Evolutionary conservation across 2,888 invertebrate species (phyloP), one percentile per base, ranked within the genome.

Genomic region (Yponomeuta sedellus): DNA sequence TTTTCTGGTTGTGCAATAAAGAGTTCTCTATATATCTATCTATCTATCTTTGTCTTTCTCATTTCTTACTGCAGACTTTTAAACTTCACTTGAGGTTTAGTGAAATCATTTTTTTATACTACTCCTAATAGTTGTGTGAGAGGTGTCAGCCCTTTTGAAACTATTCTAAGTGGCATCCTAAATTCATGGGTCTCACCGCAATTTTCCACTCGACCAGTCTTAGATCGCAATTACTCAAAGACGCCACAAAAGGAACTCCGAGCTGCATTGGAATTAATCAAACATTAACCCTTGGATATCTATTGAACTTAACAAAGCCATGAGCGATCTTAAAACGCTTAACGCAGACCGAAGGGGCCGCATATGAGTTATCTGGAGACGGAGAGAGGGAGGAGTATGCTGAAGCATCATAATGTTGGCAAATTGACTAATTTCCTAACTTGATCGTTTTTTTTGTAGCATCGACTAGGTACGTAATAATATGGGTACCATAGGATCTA

Each of bases 301-400:
- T 73, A 76, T 71, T 69, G 75, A 78, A 81, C 79, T 81, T 83
- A 82, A 79, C 81, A 78, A 77, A 82, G 78, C 82, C 77, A 80
- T 82, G 82, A 78, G 76, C 81, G 85, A 86, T 87, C 87, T 89
- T 84, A 86, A 87, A 89, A 84, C 86, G 85, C 79, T 85, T 82
- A 81, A 59, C 59, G 20, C 59, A 59, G 25, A 20, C 22, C 12
- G 76, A 75, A 73, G 75, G 75, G 79, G 73, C 76, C 77, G 77
- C 76, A 78, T 84, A 88, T 86, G 83, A 85, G 86, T 87, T 88
- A 87, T 85, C 83, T 57, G 22, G n/a, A 12, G 59, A 59, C 4
- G 59, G 5, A 22, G 59, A 20, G 59, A 25, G 25, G 59, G n/a
- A 22, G 25, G 20, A 22, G 6, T 20, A 12, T 59, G 25, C 3